Evolutionary conservation across 2,113 vertebrate species (phyloP), one percentile per base, ranked within the genome.

Genomic region (Aldabrachelys gigantea): DNA sequence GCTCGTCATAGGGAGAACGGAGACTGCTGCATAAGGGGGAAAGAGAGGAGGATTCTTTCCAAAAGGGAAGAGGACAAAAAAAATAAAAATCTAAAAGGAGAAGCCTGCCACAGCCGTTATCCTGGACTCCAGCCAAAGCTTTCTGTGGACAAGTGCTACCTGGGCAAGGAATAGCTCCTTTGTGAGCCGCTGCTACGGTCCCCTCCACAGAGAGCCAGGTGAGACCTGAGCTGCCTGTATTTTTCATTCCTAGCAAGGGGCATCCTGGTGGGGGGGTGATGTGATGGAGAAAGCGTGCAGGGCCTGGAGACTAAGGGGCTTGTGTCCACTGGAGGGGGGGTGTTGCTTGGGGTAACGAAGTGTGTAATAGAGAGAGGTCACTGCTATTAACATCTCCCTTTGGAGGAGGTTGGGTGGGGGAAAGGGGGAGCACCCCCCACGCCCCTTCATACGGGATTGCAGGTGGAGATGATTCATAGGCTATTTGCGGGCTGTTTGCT

Each of bases 21-120:
- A 76, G 95, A 92, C 97, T 95, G 97, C 96, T 94, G 97, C 96
- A 97, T 95, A 96, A 95, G 93, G 95, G 96, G 89, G 89, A 80
- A 57, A 76, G 12, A 31, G 56, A 53, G 49, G 79, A 72, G n/a
- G 65, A 9, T 72, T 72, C 65, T 38, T 38, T 72, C 65, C 17
- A 38, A 38, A 72, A 88, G 69, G 82, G 80, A 72, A 83, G 75
- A 62, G 21, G 65, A 72, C 19, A 10, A 21, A 38, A 79, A n/a
- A 53, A 52, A 49, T 49, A 84, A n/a, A 38, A 79, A 56, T 47
- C 44, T 59, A 84, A 53, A 76, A 84, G 83, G 75, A 62, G 65
- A 84, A 85, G 83, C 38, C 56, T 78, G 69, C 56, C 85, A 84
- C 65, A 53, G 65, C 80, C 78, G 82, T 88, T 65, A 62, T 84